Conservation (phyloP, 2,797 vertebrate species). For the Mallotus villosus region DNA sequence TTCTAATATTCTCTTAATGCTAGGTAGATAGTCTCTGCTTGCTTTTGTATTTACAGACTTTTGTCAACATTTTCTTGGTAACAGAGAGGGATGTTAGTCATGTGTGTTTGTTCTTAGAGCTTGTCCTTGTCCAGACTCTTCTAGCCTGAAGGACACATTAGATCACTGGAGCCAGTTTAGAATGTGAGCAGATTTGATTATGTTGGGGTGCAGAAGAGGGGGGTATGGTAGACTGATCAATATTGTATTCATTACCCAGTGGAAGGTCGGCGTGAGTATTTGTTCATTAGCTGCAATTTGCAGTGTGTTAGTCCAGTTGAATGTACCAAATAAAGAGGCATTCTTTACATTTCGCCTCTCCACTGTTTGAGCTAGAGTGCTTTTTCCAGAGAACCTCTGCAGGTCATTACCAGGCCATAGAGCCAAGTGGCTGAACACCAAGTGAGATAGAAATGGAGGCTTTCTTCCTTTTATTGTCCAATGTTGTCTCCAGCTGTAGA, state of each 20-base stretch:
- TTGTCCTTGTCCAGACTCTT: conserved; percentile 56
- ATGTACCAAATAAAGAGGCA: neutral
- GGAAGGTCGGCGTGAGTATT: conserved; percentile 51
- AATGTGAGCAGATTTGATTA: conserved; percentile 60
- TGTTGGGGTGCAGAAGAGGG: conserved; percentile 50
- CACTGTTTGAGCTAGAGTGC: neutral
- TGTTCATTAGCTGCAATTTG: conserved; percentile 57
- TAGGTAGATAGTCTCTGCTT: conserved; percentile 51
- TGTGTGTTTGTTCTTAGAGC: conserved; percentile 50
- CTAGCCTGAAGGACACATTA: conserved; percentile 48
- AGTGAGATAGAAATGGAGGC: neutral
- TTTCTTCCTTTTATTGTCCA: neutral
- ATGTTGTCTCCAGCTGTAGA: neutral
- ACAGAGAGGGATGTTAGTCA: conserved; percentile 29
- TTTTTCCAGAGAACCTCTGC: neutral
- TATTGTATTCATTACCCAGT: conserved; percentile 72
- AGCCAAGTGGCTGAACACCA: neutral
- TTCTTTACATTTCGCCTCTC: neutral
- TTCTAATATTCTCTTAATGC: conserved; percentile 58
- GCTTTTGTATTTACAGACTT: conserved; percentile 52
- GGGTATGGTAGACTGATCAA: conserved; percentile 62
- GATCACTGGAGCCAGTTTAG: conserved; percentile 46
- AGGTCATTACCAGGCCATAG: conserved; percentile 1
- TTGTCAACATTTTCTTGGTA: conserved; percentile 1
- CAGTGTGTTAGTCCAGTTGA: conserved; percentile 36